Evolutionary conservation across 2,888 invertebrate genomes (phyloP), one percentile per base, ranked within the genome.

Genomic region (Amphimallon solstitiale): DNA sequence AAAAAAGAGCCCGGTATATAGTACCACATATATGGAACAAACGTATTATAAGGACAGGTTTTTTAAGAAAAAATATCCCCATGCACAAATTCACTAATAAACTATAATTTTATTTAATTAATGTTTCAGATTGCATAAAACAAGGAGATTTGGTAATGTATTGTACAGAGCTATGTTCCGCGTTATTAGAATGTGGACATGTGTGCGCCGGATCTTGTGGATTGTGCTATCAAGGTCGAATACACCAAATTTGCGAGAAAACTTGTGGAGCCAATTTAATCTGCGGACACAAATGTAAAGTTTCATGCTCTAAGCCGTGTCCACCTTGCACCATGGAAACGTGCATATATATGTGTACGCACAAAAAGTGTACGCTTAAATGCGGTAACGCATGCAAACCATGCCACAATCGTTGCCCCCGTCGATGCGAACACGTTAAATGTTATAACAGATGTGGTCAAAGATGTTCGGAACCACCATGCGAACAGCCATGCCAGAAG

Each of bases 281-380:
- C 49, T 90, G 91, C 77, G 88, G 88, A 29, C 90, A 90, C 76
- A 79, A 83, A 85, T 89, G 88, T 73, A 75, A 78, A 23, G 84
- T 85, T 60, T 85, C 86, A 0, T 88, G 88, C 73, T 84, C 85
- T 54, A 81, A 85, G 72, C 78, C 83, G 46, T 89, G 88, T 69
- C 63, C 48, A 10, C 67, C 67, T 1, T 67, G 67, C 40, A n/a
- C 34, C n/a, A 3, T 29, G 5, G 15, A 51, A 12, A 29, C 37
- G 4, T 67, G 67, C 45, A 59, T 51, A 14, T 61, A 61, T 19
- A 69, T 76, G 46, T 89, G 89, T 72, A 66, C 67, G 15, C 88
- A 89, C 73, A 86, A 84, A n/a, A 78, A 76, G 19, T 89, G 89
- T 74, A 76, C 72, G 0, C 79, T 76, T 56, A 72, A 71, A 43